Base-by-base conservation (phyloP, 2,888 invertebrate species). In the Sphaerophoria rueppellii region DNA sequence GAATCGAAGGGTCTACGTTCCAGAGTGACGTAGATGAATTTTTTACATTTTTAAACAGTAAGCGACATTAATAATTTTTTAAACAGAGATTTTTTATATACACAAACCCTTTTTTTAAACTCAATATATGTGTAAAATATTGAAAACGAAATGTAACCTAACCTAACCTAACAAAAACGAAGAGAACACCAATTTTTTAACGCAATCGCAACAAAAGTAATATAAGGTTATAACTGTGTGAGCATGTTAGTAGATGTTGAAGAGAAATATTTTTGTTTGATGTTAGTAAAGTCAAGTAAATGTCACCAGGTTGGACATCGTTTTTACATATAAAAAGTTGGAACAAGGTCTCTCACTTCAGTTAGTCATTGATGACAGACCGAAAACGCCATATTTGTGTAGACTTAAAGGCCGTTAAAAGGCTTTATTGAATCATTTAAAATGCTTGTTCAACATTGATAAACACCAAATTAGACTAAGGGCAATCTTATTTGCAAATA, bases 161-260 rank as follows among this genome's bases (percentile, higher is more conserved):
- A 52, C n/a, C n/a, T 37, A 50, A 14, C 52, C 11, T 14, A 54
- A 69, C 46, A 58, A 61, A 70, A 74, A 75, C 74, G 71, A 52
- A 58, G 55, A 70, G 74, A 78, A 78, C 79, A 83, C 82, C 79
- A 83, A 79, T 78, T 67, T 48, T 67, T 40, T 6, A 32, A 69
- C 69, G 61, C 74, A 74, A 78, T 71, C 37, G 52, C 69, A 63
- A 58, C 58, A 61, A 54, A 2, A 43, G 9, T 70, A 77, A 63
- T 40, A 70, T 78, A 65, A 70, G 16, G 63, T 52, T 43, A 60
- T 37, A 24, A 24, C 24, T 70, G 50, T 79, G 37, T 79, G 57
- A 69, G 50, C 74, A 69, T 71, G 71, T 46, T 50, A 50, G 37
- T 69, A 75, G 75, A 32, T 71, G 61, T 71, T 75, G 57, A 80